phyloP scores from a whole-genome alignment of 2,113 vertebrate genomes.

The Smithornis capensis region DNA sequence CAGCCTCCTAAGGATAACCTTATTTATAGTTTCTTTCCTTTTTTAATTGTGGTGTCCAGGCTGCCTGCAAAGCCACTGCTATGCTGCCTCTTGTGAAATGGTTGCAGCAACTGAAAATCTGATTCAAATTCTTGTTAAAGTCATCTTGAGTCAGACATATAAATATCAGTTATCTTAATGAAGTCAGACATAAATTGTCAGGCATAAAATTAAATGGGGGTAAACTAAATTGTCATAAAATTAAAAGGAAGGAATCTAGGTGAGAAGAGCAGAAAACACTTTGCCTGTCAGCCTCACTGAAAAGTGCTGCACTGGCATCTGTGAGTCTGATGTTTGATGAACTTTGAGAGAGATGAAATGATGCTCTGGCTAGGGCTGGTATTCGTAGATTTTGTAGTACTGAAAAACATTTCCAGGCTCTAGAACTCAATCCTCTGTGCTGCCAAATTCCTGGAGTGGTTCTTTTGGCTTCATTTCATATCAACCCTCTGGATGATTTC shows the following conservation, averaged over 20 bases:
- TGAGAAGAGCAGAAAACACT: neutral
- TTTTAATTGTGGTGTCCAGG: neutral
- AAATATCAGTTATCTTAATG: no score
- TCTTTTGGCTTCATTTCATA: neutral
- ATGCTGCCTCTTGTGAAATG: neutral
- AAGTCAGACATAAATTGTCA: neutral
- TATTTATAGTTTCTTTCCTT: neutral
- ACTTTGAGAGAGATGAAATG: neutral
- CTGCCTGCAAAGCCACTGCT: neutral
- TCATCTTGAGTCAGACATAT: no score
- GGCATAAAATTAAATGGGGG: neutral
- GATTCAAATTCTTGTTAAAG: neutral
- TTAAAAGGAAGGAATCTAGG: neutral
- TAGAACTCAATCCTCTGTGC: neutral
- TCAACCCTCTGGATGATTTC: neutral
- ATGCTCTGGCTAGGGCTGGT: neutral
- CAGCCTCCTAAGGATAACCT: neutral
- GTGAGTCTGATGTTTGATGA: neutral
- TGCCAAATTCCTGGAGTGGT: neutral
- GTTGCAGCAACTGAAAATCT: neutral
- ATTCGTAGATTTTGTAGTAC: neutral
- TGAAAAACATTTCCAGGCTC: neutral
- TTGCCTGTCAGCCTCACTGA: neutral
- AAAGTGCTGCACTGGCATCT: neutral
- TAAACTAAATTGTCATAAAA: neutral